A percentile compares a stretch with the other conserved stretches of the same genome.
phyloP scores from a whole-genome alignment of 2,888 invertebrate genomes.

The Bellardia bayeri region DNA sequence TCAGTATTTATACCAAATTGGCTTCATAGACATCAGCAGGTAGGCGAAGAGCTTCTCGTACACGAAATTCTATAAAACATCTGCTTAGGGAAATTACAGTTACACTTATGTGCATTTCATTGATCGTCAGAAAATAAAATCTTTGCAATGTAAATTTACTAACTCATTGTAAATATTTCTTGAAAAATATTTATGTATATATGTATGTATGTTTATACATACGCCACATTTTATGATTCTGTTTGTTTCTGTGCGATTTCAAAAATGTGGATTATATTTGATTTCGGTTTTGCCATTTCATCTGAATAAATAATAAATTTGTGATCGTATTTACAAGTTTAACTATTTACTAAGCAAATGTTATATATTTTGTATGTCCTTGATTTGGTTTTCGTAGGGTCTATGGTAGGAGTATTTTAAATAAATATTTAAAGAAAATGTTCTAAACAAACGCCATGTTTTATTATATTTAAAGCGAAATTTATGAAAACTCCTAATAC shows the following conservation, averaged over 20 bases:
- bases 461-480: not conserved
- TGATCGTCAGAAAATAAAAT: slow-evolving; percentile 13
- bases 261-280: not conserved
- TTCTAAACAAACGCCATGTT: not conserved
- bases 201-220: not conserved
- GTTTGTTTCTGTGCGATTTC: slow-evolving; percentile 10
- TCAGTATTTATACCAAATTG: slow-evolving; percentile 33
- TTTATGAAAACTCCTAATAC: not conserved
- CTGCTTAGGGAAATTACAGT: slow-evolving; percentile 8
- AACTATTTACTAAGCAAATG: not conserved
- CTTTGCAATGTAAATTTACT: not conserved
- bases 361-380: not conserved
- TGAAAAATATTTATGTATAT: not conserved
- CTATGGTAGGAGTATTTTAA: not conserved
- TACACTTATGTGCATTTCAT: not conserved
- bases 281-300: not conserved
- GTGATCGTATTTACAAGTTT: not conserved
- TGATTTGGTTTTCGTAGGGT: not conserved
- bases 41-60: not conserved
- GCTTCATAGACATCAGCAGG: slow-evolving; percentile 17
- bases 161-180: slow-evolving; percentile 13
- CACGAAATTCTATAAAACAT: slow-evolving; percentile 13
- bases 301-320: not conserved
- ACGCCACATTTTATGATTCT: slow-evolving; percentile 27
- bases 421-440: slow-evolving; percentile 3